Evolutionary conservation across 2,797 vertebrate genomes (phyloP).

Genomic region (Gadopsis bispinosus): DNA sequence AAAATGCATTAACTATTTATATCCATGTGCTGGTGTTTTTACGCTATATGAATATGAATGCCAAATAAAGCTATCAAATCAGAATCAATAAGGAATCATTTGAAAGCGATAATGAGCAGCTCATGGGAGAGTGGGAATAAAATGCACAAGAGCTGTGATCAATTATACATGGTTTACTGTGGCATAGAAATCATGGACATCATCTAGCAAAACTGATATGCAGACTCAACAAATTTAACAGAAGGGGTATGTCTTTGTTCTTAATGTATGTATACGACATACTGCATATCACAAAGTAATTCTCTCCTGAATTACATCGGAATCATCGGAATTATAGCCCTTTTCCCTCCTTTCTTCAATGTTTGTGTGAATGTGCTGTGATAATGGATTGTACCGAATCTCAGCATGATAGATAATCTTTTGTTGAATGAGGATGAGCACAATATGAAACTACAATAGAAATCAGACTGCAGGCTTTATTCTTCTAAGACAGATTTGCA

Average conservation of each 20-base stretch:
- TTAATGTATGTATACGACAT: not conserved
- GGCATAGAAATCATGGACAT: slow-evolving; percentile 27
- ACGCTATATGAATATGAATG: slow-evolving; percentile 38
- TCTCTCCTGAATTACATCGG: slow-evolving; percentile 27
- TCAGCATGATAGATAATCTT: not conserved
- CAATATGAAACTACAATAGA: not conserved
- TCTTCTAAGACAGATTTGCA: not conserved
- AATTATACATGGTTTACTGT: slow-evolving; percentile 58
- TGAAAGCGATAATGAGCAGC: slow-evolving; percentile 45
- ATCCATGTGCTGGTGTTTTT: slow-evolving; percentile 41
- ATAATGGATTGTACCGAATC: not conserved
- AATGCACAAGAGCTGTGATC: slow-evolving; percentile 41
- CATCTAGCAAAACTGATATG: slow-evolving; percentile 25
- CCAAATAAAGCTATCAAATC: slow-evolving; percentile 60
- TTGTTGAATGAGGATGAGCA: slow-evolving; percentile 8
- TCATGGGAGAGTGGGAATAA: slow-evolving; percentile 38
- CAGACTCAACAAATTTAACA: slow-evolving; percentile 29
- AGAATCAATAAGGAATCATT: slow-evolving; percentile 61
- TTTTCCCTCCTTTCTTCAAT: not conserved
- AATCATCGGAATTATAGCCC: slow-evolving; percentile 9
- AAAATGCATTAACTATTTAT: slow-evolving; percentile 59
- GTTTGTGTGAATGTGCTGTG: not conserved
- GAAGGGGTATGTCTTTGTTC: slow-evolving; percentile 4
- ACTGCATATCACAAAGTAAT: slow-evolving; percentile 7
- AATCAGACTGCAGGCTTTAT: not conserved